Conservation (phyloP, 1,140 invertebrate genomes). For the Thereuonema tuberculata region DNA sequence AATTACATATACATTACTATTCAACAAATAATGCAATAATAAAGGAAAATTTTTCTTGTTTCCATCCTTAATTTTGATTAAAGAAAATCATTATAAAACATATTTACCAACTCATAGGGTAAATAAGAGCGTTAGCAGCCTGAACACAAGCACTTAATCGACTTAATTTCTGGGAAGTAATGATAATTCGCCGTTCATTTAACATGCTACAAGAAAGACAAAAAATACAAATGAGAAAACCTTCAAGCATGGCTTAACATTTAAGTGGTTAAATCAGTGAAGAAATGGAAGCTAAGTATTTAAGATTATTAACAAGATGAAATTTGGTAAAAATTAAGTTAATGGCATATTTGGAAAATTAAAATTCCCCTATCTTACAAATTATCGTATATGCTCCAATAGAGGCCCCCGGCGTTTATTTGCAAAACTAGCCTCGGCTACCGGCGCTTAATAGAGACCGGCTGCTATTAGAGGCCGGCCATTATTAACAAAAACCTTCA, state of each 20-base stretch:
- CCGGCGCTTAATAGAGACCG: no score
- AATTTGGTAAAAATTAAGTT: not conserved
- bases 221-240: not conserved
- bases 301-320: not conserved
- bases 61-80: no score
- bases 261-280: not conserved
- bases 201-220: conserved; percentile 50
- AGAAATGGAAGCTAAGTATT: not conserved
- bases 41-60: conserved; percentile 3
- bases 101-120: conserved; percentile 86
- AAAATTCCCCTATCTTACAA: no score
- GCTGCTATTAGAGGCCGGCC: no score
- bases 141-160: conserved; percentile 83
- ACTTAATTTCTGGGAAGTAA: conserved; percentile 71
- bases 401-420: no score
- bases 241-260: not conserved
- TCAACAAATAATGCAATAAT: not conserved
- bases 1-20: no score
- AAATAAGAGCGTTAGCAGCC: conserved; percentile 80
- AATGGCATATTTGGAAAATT: not conserved
- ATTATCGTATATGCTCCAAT: no score
- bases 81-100: no score
- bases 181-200: conserved; percentile 78
- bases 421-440: no score
- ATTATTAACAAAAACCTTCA: no score